A percentile compares a stretch with the other conserved stretches of the same genome.
Evolutionary conservation across 2,113 vertebrate species (phyloP).

Genomic region (Cygnus buccinator): DNA sequence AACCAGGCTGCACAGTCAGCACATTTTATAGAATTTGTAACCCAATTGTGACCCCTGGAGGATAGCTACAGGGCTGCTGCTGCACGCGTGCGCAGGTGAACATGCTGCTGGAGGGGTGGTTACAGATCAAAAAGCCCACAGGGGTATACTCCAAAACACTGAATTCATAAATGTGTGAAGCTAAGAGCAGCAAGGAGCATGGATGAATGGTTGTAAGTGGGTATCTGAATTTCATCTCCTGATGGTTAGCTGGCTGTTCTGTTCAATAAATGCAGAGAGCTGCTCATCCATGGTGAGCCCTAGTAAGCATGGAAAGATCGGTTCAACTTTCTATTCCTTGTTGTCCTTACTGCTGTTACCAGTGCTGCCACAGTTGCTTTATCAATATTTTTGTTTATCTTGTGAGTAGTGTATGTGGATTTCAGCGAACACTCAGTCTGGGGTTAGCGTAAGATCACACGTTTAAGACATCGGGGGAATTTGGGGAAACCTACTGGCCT

Average conservation of each 20-base stretch:
- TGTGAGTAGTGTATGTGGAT: neutral
- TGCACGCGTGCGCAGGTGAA: neutral
- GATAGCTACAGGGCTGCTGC: conserved; percentile 60
- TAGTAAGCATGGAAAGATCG: neutral
- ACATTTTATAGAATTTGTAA: conserved; percentile 64
- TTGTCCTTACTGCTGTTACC: neutral
- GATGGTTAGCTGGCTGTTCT: neutral
- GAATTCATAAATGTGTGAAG: neutral
- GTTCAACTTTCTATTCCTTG: neutral
- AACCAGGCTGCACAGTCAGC: conserved; percentile 61
- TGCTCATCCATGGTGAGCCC: neutral
- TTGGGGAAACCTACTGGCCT: neutral
- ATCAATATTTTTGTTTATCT: neutral
- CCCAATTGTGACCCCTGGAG: conserved; percentile 85
- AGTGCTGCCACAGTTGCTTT: neutral
- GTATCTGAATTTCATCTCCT: neutral
- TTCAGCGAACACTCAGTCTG: neutral
- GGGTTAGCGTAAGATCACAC: neutral
- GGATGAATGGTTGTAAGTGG: neutral
- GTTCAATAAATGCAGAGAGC: neutral
- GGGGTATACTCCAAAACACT: neutral
- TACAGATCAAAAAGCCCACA: neutral
- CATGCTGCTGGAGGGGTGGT: neutral
- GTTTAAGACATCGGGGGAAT: neutral
- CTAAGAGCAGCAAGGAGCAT: neutral